phyloP scores from a whole-genome alignment of 1,140 invertebrate genomes.

The Pectinophora gossypiella region DNA sequence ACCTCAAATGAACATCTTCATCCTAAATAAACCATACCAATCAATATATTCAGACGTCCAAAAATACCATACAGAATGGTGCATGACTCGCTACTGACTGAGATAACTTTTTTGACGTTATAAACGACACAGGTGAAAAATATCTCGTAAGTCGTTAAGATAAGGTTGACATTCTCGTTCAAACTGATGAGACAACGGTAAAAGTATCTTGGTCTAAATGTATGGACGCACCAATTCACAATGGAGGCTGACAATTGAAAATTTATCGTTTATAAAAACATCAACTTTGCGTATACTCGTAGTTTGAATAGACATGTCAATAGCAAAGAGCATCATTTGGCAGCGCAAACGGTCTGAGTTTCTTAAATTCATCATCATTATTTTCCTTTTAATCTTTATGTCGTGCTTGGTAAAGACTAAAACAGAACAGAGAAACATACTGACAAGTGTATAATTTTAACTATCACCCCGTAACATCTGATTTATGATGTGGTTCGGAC shows the following conservation, averaged over 20 bases:
- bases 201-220: slow-evolving; percentile 19
- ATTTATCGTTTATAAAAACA: slow-evolving; percentile 67
- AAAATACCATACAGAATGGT: slow-evolving; percentile 21
- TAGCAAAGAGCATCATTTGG: slow-evolving; percentile 51
- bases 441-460: not conserved
- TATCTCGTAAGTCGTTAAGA: not conserved
- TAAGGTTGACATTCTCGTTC: slow-evolving; percentile 1
- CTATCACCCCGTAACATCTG: slow-evolving; percentile 34
- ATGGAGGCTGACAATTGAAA: slow-evolving; percentile 50
- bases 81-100: not conserved
- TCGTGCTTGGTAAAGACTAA: too few relatives aligned
- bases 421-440: not conserved
- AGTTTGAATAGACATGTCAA: slow-evolving; percentile 58
- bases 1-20: slow-evolving; percentile 17
- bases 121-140: not conserved
- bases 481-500: slow-evolving; percentile 68
- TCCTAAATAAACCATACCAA: slow-evolving; percentile 26
- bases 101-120: not conserved
- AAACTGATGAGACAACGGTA: not conserved
- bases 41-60: slow-evolving; percentile 19
- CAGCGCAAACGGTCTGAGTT: too few relatives aligned
- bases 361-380: too few relatives aligned
- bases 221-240: slow-evolving; percentile 45
- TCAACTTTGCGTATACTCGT: slow-evolving; percentile 31
- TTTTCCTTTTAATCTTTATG: too few relatives aligned